Conservation (phyloP, 2,888 invertebrate species). For the Pseudolycoriella hygida region DNA sequence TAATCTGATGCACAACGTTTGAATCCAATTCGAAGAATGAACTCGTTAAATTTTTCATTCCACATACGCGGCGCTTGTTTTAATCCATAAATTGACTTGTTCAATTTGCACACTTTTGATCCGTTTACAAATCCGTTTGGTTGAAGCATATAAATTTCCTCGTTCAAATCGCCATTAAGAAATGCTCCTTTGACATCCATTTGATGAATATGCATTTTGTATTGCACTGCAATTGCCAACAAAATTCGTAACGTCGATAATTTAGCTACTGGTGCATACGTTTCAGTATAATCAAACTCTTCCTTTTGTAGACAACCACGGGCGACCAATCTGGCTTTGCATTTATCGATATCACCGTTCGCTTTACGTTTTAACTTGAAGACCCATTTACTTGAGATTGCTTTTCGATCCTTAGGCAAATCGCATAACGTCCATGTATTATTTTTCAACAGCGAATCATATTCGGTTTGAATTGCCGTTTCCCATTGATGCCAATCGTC, state of each 20-base stretch:
- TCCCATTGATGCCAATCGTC: conserved; percentile 10
- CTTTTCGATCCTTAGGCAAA: conserved; percentile 11
- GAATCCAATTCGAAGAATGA: conserved; percentile 8
- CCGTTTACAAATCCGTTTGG: conserved; percentile 10
- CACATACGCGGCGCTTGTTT: conserved; percentile 12
- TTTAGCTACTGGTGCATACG: conserved; percentile 11
- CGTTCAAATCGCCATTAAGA: conserved; percentile 2
- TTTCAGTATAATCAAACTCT: conserved; percentile 9
- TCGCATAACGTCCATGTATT: conserved; percentile 11
- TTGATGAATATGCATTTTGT: conserved; percentile 9
- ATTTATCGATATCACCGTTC: conserved; percentile 6
- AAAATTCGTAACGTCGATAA: conserved; percentile 11
- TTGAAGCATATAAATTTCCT: conserved; percentile 5
- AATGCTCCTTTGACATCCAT: conserved; percentile 6
- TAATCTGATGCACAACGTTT: conserved; percentile 11
- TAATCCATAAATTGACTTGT: conserved; percentile 9
- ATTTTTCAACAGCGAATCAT: conserved; percentile 11
- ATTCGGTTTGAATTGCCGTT: conserved; percentile 14
- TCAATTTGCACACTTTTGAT: conserved; percentile 8
- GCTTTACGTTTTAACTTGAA: conserved; percentile 5
- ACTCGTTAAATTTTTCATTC: conserved; percentile 9
- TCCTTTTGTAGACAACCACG: conserved; percentile 10
- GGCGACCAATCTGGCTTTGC: conserved; percentile 11
- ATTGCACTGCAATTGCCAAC: conserved; percentile 10
- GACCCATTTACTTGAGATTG: conserved; percentile 6